Evolutionary conservation across 1,140 invertebrate species (phyloP).

Genomic region (Aphidius gifuensis): DNA sequence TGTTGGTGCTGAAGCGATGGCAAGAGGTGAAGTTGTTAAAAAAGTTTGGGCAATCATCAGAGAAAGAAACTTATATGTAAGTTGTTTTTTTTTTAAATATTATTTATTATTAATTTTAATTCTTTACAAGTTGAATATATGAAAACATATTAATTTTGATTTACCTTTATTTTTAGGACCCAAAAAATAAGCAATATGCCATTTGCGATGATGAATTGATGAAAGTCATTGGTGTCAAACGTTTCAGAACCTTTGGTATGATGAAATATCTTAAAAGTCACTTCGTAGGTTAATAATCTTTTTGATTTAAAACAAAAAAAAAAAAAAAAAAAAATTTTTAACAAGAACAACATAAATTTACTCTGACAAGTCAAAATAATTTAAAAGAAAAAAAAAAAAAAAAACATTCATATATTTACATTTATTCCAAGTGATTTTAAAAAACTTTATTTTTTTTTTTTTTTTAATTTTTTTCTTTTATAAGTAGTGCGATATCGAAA

Average conservation of each 20-base stretch:
- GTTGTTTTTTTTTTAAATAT: slow-evolving; percentile 30
- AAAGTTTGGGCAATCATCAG: slow-evolving; percentile 91
- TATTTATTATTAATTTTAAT: not conserved
- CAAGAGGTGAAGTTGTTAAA: slow-evolving; percentile 89
- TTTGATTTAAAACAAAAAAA: slow-evolving; percentile 19
- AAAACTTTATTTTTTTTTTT: too few relatives aligned
- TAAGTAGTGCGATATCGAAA: too few relatives aligned
- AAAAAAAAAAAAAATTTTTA: slow-evolving; percentile 12
- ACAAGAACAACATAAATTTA: not conserved
- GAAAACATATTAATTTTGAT: not conserved
- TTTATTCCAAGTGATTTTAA: too few relatives aligned
- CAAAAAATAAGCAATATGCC: slow-evolving; percentile 90
- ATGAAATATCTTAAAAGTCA: slow-evolving; percentile 92
- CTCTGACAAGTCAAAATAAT: slow-evolving; percentile 40
- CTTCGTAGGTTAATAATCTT: slow-evolving; percentile 68
- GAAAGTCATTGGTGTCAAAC: slow-evolving; percentile 85
- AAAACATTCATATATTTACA: too few relatives aligned
- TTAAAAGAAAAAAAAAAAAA: slow-evolving; percentile 22
- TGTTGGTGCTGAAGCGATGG: slow-evolving; percentile 80
- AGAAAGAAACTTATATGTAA: slow-evolving; percentile 81
- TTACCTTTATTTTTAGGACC: slow-evolving; percentile 61
- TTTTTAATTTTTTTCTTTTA: too few relatives aligned
- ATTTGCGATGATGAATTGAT: slow-evolving; percentile 88
- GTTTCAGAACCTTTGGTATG: slow-evolving; percentile 91
- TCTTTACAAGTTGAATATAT: not conserved